Evolutionary conservation across 2,888 invertebrate species (phyloP).

Genomic region (Heliconius hortense): DNA sequence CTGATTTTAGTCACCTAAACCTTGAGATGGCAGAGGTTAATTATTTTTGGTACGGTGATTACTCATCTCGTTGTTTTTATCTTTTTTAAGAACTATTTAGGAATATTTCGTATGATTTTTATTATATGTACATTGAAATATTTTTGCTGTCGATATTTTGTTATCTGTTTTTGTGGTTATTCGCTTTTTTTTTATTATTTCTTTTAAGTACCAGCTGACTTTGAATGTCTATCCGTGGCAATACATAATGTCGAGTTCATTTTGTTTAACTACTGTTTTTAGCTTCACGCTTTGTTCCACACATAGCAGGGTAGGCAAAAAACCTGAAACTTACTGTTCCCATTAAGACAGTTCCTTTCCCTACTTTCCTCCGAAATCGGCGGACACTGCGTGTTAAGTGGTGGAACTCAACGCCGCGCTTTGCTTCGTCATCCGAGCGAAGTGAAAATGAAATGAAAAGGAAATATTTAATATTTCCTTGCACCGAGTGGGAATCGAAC

Average conservation of each 20-base stretch:
- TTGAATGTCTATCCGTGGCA: not conserved
- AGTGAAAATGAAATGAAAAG: too few relatives aligned
- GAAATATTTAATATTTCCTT: too few relatives aligned
- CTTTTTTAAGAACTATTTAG: not conserved
- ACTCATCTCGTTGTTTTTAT: slow-evolving; percentile 15
- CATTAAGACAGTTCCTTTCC: too few relatives aligned
- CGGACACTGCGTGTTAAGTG: too few relatives aligned
- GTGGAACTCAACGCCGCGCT: too few relatives aligned
- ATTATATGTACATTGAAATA: not conserved
- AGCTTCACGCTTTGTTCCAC: too few relatives aligned
- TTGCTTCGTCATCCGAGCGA: too few relatives aligned
- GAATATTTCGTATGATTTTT: not conserved
- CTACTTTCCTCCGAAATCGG: too few relatives aligned
- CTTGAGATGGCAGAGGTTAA: slow-evolving; percentile 25
- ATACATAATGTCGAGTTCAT: not conserved
- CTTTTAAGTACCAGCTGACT: not conserved
- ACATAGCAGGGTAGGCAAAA: too few relatives aligned
- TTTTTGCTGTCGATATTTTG: not conserved
- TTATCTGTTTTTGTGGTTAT: not conserved
- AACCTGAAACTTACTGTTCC: too few relatives aligned
- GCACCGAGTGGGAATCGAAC: too few relatives aligned
- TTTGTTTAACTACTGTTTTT: not conserved
- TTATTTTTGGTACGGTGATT: slow-evolving; percentile 14
- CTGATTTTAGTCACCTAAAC: slow-evolving; percentile 41
- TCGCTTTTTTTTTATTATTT: not conserved